Base-by-base conservation (phyloP, 2,888 invertebrate genomes). In the Apoderus coryli region DNA sequence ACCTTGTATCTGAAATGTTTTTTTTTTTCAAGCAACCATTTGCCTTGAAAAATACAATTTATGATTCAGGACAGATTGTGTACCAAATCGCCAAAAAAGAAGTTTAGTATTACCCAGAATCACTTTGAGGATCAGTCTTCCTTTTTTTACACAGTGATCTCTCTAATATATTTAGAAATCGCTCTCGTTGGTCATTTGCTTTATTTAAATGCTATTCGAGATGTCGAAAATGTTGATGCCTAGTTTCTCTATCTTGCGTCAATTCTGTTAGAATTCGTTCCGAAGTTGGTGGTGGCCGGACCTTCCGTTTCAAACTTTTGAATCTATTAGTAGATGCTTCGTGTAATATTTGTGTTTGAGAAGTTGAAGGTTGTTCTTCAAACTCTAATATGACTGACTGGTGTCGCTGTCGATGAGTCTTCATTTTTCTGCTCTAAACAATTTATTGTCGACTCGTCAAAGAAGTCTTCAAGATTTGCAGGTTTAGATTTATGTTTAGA, bases 91-190 rank as follows among this genome's bases (percentile, higher is more conserved):
- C n/a, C n/a, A n/a, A n/a, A n/a, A n/a, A n/a, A n/a, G n/a, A n/a
- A n/a, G n/a, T 19, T 19, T 19, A 19, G 19, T 19, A 6, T 19
- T n/a, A 19, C 19, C n/a, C 19, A n/a, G 19, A 19, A 19, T 19
- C 19, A 19, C n/a, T 19, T 19, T 19, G 19, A 19, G 19, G 6
- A 19, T 19, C 19, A 19, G 19, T 19, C 19, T 19, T 19, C 19
- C 19, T 19, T 19, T 19, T 19, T 19, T 19, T 19, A 19, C 19
- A 7, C 19, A 19, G n/a, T 19, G 19, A 19, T 19, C 19, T 19
- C 19, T 19, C 19, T 19, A 19, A n/a, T 19, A 19, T 19, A 19
- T 19, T 19, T 19, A 19, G n/a, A n/a, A 19, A 19, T 19, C 19
- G 19, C n/a, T 19, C 19, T 19, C 19, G 19, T 19, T 19, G 19